Percentiles rank a stretch among this genome's conserved stretches.
These are phyloP conservation scores for Poecilia picta DNA, from an alignment of 2,797 vertebrate species.

Conservation along the genomic window DNA sequence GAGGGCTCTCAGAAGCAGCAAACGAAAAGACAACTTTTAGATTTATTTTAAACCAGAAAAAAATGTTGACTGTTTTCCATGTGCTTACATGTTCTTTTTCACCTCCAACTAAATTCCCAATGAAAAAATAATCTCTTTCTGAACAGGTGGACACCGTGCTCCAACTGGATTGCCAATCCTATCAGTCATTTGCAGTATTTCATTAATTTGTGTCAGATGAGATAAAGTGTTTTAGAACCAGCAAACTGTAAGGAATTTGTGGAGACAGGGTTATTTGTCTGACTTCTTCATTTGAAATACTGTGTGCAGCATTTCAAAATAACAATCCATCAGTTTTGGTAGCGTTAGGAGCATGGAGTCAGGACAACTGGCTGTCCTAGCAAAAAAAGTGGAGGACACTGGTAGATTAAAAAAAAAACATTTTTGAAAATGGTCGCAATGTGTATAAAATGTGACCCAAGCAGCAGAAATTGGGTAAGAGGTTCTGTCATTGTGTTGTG, in stretches of 20 bases:
- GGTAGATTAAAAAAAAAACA: too few relatives aligned
- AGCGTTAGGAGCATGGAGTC: background rate
- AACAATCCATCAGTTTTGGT: background rate
- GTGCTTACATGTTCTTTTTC: too few relatives aligned
- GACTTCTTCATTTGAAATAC: background rate
- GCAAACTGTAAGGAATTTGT: background rate
- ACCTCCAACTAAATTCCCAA: background rate
- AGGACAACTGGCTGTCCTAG: background rate
- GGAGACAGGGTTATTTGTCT: background rate
- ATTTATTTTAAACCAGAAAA: conserved; percentile 8
- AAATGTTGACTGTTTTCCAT: background rate
- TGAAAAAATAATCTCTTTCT: conserved; percentile 1
- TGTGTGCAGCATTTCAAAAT: background rate
- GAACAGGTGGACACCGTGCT: conserved; percentile 3
- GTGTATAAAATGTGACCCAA: background rate
- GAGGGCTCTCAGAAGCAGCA: conserved; percentile 11
- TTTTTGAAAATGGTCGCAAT: background rate
- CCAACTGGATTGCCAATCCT: background rate
- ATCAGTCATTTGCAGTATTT: background rate
- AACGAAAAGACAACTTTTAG: background rate
- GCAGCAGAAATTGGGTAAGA: background rate
- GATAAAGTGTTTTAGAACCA: background rate
- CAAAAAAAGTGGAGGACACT: background rate
- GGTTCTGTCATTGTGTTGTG: background rate
- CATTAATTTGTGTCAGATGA: background rate